phyloP scores from a whole-genome alignment of 2,113 vertebrate genomes.

The Psittacus erithacus region DNA sequence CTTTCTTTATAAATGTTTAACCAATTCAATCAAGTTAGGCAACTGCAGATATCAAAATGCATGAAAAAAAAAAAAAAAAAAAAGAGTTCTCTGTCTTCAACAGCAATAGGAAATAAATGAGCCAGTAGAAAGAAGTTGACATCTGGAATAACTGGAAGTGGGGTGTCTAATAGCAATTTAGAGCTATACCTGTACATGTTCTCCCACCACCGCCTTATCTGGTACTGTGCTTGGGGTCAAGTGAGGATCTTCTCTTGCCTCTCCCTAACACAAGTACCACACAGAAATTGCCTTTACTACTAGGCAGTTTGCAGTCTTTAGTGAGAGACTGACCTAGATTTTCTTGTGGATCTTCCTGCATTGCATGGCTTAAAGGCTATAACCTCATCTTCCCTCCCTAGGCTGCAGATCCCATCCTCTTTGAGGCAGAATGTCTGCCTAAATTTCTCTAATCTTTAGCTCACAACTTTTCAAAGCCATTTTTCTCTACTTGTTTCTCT shows the following conservation, averaged over 20 bases:
- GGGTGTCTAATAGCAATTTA: background rate
- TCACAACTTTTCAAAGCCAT: background rate
- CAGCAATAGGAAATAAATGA: background rate
- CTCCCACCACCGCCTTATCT: background rate
- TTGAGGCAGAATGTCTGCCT: background rate
- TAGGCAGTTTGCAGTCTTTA: background rate
- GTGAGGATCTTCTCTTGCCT: background rate
- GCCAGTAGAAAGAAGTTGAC: background rate
- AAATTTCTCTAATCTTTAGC: background rate
- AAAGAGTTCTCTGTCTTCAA: background rate
- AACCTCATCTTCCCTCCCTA: conserved; percentile 1
- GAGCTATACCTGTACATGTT: accelerated
- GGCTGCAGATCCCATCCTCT: background rate
- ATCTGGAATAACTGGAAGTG: background rate
- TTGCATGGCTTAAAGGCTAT: conserved; percentile 27
- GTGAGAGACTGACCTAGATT: conserved; percentile 42
- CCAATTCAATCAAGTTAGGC: background rate
- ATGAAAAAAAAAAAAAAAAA: background rate
- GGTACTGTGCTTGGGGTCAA: background rate
- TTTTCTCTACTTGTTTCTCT: background rate
- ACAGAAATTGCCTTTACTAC: background rate
- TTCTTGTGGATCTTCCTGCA: background rate
- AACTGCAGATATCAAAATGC: background rate
- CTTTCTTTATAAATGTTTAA: background rate
- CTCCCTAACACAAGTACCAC: background rate